Percentiles rank a stretch among this genome's conserved stretches.
phyloP scores from a whole-genome alignment of 2,113 vertebrate species.

The Pelusios castaneus region DNA sequence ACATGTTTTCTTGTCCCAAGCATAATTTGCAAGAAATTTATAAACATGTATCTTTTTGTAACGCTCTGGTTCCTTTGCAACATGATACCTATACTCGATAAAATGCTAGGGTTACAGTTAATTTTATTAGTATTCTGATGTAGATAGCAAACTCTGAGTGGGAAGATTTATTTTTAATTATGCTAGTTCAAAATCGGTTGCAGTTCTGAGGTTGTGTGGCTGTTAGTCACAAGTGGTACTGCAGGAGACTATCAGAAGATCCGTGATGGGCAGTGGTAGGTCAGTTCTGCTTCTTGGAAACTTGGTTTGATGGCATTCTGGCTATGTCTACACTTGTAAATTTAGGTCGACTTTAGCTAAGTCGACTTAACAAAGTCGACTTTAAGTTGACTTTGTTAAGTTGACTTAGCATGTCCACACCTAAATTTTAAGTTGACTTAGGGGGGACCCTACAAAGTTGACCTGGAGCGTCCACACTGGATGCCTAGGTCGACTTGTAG shows the following conservation, averaged over 20 bases:
- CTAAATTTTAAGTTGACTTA: too few relatives aligned
- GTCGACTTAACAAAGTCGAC: too few relatives aligned
- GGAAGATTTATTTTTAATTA: background rate
- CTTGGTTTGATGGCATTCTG: background rate
- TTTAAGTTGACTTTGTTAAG: too few relatives aligned
- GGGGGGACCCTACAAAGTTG: too few relatives aligned
- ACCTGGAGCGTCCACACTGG: too few relatives aligned
- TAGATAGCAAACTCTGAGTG: background rate
- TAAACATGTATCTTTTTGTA: rapidly evolving
- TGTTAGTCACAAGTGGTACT: background rate
- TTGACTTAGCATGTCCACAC: too few relatives aligned
- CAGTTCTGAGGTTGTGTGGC: background rate
- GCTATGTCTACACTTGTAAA: too few relatives aligned
- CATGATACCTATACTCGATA: background rate
- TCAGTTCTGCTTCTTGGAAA: background rate
- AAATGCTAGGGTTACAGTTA: background rate
- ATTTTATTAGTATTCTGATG: background rate
- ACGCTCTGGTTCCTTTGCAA: rapidly evolving
- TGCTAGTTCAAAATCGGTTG: rapidly evolving
- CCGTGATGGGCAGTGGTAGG: background rate
- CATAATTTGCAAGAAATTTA: rapidly evolving
- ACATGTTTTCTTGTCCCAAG: background rate
- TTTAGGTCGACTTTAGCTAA: too few relatives aligned
- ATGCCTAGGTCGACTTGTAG: too few relatives aligned
- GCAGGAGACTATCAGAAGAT: rapidly evolving